Conservation (phyloP, 1,140 invertebrate species). For the Drosophila subpulchrella region DNA sequence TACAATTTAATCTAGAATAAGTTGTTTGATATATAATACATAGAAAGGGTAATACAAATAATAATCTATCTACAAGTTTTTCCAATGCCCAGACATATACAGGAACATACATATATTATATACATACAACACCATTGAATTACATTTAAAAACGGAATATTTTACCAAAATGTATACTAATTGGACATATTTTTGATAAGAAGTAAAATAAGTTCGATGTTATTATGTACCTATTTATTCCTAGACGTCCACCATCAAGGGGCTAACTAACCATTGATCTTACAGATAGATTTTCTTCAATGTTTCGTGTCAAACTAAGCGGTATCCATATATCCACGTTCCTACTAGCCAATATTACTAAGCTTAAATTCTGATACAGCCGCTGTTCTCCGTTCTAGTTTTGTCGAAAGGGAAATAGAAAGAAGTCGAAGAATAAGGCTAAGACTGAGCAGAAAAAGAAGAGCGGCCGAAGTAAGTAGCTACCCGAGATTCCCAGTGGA, state of each 20-base stretch:
- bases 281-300: neutral
- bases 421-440: conserved; percentile 61
- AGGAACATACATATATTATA: too few species aligned
- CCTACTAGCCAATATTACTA: neutral
- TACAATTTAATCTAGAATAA: neutral
- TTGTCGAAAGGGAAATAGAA: conserved; percentile 80
- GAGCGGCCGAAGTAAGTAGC: conserved; percentile 62
- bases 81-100: neutral
- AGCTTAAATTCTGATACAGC: conserved; percentile 1
- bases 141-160: neutral
- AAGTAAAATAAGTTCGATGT: neutral
- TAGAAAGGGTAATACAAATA: neutral
- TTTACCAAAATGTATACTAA: neutral
- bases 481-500: neutral
- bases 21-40: neutral
- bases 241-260: neutral
- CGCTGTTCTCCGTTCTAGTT: conserved; percentile 65
- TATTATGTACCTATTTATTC: neutral
- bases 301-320: conserved; percentile 47
- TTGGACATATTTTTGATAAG: neutral
- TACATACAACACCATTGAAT: too few species aligned
- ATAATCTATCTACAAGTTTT: neutral
- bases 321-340: conserved; percentile 15
- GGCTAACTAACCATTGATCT: neutral
- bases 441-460: conserved; percentile 57